These are phyloP conservation scores for Crotalus tigris DNA, from an alignment of 2,113 vertebrate genomes.

Conservation along the genomic window DNA sequence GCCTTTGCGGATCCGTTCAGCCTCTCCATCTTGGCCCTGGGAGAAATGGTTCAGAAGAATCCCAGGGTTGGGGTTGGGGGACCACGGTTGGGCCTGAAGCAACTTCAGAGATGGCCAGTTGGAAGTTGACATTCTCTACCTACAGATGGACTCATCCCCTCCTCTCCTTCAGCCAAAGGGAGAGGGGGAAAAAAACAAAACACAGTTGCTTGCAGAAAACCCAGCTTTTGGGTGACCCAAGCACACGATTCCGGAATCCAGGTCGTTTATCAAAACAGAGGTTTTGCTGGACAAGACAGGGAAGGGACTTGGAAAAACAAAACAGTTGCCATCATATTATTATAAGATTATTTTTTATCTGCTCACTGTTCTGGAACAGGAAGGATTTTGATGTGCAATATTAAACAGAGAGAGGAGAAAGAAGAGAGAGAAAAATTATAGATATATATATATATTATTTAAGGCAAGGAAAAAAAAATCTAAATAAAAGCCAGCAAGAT, in stretches of 20 bases:
- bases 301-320: constrained; percentile 54
- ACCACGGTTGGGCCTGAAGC: constrained; percentile 34
- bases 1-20: constrained; percentile 26
- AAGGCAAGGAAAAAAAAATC: constrained; percentile 61
- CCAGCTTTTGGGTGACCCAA: constrained; percentile 49
- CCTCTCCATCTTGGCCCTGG: not conserved
- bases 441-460: constrained; percentile 70
- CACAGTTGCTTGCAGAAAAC: constrained; percentile 39
- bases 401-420: constrained; percentile 79
- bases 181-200: fast-evolving
- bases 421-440: constrained; percentile 52
- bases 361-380: constrained; percentile 66
- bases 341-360: constrained; percentile 31
- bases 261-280: not conserved
- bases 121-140: constrained; percentile 29
- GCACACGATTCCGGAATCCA: constrained; percentile 41
- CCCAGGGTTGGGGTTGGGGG: not conserved
- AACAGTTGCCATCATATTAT: constrained; percentile 37
- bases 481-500: constrained; percentile 6
- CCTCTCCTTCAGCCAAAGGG: constrained; percentile 60
- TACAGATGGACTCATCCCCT: constrained; percentile 34
- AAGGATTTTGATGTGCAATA: constrained; percentile 92
- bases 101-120: constrained; percentile 26
- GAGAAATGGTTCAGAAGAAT: constrained; percentile 23
- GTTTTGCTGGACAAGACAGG: constrained; percentile 35